Percentiles rank a stretch among this genome's conserved stretches.
Evolutionary conservation across 2,113 vertebrate species (phyloP).

Genomic region (Rhea americana): DNA sequence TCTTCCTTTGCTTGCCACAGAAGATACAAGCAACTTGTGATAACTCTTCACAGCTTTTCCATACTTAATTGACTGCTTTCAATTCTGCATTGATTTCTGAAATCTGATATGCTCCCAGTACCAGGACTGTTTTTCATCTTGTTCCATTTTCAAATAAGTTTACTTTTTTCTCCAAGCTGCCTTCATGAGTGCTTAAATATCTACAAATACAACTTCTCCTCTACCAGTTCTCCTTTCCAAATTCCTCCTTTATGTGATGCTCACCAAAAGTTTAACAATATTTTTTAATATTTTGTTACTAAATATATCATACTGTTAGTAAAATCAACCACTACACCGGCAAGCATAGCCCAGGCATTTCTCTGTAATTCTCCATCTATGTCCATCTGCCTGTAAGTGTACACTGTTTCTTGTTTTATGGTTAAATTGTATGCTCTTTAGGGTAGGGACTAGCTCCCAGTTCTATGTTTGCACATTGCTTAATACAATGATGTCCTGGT

Average conservation of each 20-base stretch:
- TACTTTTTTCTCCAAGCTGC: background rate
- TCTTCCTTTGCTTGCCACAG: background rate
- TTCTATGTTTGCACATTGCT: constrained; percentile 48
- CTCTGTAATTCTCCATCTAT: background rate
- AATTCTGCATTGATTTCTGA: background rate
- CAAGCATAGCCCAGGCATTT: background rate
- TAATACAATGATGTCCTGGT: constrained; percentile 41
- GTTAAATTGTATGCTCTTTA: constrained; percentile 20
- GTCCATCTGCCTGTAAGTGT: background rate
- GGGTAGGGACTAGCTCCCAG: background rate
- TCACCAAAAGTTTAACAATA: background rate
- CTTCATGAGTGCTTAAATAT: background rate
- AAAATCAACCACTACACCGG: background rate
- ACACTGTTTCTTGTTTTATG: background rate
- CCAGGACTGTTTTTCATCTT: background rate
- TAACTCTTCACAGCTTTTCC: background rate
- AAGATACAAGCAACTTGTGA: background rate
- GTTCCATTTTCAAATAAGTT: background rate
- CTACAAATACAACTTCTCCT: background rate
- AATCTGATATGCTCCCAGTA: background rate
- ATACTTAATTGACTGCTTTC: background rate
- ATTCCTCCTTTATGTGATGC: background rate
- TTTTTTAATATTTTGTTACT: background rate
- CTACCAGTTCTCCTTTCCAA: background rate
- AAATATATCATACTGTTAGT: background rate